Evolutionary conservation across 2,113 vertebrate species (phyloP).

Genomic region (Fulmarus glacialis): DNA sequence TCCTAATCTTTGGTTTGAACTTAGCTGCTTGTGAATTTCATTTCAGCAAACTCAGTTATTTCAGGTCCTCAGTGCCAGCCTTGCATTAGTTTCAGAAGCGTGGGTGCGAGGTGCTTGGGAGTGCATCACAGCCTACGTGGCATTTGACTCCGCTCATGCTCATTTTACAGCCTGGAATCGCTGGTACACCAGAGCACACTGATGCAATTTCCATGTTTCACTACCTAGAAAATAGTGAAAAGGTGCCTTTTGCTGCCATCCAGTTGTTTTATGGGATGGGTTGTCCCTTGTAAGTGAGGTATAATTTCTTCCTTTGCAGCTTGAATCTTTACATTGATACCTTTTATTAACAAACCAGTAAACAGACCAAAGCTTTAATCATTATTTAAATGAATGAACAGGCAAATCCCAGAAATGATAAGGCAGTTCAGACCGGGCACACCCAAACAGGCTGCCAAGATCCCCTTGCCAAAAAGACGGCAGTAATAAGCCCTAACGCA

Average conservation of each 20-base stretch:
- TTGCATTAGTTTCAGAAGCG: neutral
- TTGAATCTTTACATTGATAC: neutral
- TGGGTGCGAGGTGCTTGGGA: neutral
- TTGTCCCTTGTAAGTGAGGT: neutral
- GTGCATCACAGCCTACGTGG: fast-evolving
- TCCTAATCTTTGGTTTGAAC: neutral
- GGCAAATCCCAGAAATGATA: neutral
- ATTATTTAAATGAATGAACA: neutral
- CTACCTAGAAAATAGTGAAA: neutral
- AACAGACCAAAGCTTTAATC: neutral
- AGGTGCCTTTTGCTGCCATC: neutral
- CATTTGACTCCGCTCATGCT: fast-evolving
- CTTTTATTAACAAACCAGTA: neutral
- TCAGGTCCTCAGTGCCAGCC: neutral
- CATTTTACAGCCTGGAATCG: neutral
- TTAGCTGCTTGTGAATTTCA: neutral
- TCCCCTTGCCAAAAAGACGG: fast-evolving
- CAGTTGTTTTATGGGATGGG: neutral
- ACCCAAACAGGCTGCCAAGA: neutral
- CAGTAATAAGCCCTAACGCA: neutral
- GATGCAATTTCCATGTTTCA: neutral
- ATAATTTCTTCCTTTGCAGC: neutral
- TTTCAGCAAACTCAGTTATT: neutral
- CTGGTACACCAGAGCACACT: neutral
- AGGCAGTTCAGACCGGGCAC: neutral